phyloP scores from a whole-genome alignment of 1,140 invertebrate species.

The Bactericera cockerelli region DNA sequence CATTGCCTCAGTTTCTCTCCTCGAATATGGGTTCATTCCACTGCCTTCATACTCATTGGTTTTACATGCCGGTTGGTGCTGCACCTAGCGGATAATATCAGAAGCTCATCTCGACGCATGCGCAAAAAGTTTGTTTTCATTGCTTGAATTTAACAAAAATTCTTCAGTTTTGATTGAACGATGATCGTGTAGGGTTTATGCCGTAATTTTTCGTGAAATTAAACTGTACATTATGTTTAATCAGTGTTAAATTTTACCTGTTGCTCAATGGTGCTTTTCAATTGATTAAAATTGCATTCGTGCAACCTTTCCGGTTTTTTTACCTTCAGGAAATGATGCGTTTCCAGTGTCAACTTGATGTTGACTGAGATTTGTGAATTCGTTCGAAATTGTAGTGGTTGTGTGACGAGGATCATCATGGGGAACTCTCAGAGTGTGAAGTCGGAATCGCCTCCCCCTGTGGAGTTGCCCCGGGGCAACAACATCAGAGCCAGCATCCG shows the following conservation, averaged over 20 bases:
- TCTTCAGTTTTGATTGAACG: neutral
- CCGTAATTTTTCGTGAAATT: neutral
- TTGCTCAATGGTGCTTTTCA: conserved; percentile 2
- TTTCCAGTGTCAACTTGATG: neutral
- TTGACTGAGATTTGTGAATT: neutral
- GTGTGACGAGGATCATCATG: conserved; percentile 13
- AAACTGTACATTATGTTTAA: neutral
- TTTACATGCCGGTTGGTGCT: neutral
- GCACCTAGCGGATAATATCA: neutral
- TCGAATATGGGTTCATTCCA: no score
- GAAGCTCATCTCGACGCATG: conserved; percentile 3
- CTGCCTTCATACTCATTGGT: no score
- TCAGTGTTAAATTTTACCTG: neutral
- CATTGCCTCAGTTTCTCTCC: no score
- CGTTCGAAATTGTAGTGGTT: neutral
- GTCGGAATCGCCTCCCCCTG: conserved; percentile 18
- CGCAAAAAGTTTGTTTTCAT: neutral
- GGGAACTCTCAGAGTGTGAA: conserved; percentile 20
- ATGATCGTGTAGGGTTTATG: neutral
- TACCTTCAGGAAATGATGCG: no score
- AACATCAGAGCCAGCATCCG: conserved; percentile 48
- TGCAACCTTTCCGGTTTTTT: no score
- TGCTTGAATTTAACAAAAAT: neutral
- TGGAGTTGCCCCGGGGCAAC: conserved; percentile 21
- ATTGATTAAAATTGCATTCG: neutral